phyloP scores from a whole-genome alignment of 1,140 invertebrate genomes.

The Bombus confusus region DNA sequence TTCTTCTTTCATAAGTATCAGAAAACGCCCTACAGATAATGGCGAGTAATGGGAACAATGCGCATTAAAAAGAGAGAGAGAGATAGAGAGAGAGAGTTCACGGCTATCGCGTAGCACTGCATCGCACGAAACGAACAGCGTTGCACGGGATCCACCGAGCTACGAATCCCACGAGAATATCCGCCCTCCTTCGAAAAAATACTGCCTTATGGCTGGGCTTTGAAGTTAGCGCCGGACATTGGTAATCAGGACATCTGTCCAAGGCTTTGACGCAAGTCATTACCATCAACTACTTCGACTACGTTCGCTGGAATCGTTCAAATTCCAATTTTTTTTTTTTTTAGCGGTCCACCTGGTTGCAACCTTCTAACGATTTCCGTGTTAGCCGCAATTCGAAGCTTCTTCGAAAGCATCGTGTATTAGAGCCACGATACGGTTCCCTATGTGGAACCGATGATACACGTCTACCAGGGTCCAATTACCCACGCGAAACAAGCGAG shows the following conservation, averaged over 20 bases:
- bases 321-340: not conserved
- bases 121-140: slow-evolving; percentile 28
- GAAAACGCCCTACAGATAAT: slow-evolving; percentile 39
- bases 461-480: slow-evolving; percentile 4
- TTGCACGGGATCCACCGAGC: slow-evolving; percentile 14
- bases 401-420: not conserved
- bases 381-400: not conserved
- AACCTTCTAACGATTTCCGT: not conserved
- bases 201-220: not conserved
- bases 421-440: not conserved
- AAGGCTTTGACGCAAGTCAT: not conserved
- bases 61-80: slow-evolving; percentile 7
- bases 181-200: slow-evolving; percentile 29
- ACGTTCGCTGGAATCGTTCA: not conserved
- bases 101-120: not conserved
- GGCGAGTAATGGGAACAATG: slow-evolving; percentile 43
- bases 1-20: not conserved
- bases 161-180: slow-evolving; percentile 41
- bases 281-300: too few species aligned
- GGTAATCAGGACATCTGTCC: not conserved
- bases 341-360: not conserved
- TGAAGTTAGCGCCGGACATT: not conserved
- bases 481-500: slow-evolving; percentile 19
- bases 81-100: not conserved
- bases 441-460: slow-evolving; percentile 2